Evolutionary conservation across 2,797 vertebrate genomes (phyloP).

Genomic region (Petrocephalus schoutedeni): DNA sequence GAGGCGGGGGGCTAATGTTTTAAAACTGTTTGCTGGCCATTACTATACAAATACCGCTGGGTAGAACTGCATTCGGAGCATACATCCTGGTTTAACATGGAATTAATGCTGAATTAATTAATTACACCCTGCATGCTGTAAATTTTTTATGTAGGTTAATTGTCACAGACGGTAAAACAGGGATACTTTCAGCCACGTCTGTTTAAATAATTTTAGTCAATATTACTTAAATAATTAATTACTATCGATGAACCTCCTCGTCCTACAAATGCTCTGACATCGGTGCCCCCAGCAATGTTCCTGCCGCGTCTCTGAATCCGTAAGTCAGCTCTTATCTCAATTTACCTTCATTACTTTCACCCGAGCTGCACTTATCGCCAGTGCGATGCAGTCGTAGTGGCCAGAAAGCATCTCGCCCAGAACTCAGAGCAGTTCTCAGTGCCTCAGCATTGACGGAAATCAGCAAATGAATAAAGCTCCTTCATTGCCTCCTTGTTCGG

Average conservation of each 20-base stretch:
- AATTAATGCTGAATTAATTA: neutral
- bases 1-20: constrained; percentile 16
- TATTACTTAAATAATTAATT: constrained; percentile 3
- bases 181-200: neutral
- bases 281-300: neutral
- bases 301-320: constrained; percentile 6
- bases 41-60: constrained; percentile 30
- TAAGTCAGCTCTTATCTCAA: constrained; percentile 24
- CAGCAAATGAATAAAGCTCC: neutral
- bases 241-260: neutral
- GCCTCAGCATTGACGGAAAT: constrained; percentile 26
- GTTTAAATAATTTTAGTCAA: neutral
- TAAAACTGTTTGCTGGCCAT: neutral
- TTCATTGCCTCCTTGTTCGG: neutral
- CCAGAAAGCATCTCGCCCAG: constrained; percentile 19
- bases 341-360: constrained; percentile 27
- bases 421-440: constrained; percentile 28
- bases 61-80: constrained; percentile 14
- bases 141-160: neutral
- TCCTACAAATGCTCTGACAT: neutral
- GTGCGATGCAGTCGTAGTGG: constrained; percentile 24
- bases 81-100: neutral
- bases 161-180: neutral
- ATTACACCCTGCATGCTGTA: neutral
- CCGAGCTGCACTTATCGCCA: constrained; percentile 29